Conservation (phyloP, 2,113 vertebrate species). For the Myiozetetes cayanensis region DNA sequence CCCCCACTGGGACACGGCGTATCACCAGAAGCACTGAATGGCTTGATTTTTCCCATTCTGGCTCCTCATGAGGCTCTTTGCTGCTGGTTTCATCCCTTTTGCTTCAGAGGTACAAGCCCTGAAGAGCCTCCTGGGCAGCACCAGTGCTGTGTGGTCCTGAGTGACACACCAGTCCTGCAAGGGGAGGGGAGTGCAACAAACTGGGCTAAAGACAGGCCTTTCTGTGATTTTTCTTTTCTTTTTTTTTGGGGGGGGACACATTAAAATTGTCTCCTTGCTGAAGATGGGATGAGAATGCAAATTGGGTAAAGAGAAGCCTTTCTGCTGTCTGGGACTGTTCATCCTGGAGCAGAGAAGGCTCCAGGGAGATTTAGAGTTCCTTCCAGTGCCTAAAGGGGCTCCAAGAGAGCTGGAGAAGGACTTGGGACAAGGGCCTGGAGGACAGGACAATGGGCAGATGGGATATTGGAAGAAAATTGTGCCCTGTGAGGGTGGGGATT, state of each 20-base stretch:
- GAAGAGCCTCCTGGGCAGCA: not conserved
- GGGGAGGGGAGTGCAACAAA: not conserved
- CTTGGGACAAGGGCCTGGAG: fast-evolving
- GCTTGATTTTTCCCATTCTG: fast-evolving
- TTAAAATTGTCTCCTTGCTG: not conserved
- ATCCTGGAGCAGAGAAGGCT: not conserved
- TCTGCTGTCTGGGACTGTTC: fast-evolving
- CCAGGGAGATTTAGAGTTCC: fast-evolving
- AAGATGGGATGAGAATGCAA: not conserved
- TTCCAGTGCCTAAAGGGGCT: not conserved
- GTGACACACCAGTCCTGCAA: not conserved
- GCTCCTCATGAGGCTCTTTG: not conserved
- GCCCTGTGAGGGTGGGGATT: not conserved
- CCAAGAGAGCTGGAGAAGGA: not conserved
- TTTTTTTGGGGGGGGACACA: no score
- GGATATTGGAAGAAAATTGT: not conserved
- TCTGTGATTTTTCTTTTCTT: not conserved
- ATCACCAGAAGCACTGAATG: not conserved
- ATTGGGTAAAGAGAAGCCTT: not conserved
- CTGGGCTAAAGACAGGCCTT: not conserved
- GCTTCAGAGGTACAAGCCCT: fast-evolving
- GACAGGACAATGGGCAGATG: not conserved
- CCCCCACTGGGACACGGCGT: fast-evolving
- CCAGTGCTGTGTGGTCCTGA: not conserved
- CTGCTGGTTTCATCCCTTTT: not conserved